These are phyloP conservation scores for Chymomyza procnemis DNA, from an alignment of 2,888 invertebrate species.

Conservation along the genomic window DNA sequence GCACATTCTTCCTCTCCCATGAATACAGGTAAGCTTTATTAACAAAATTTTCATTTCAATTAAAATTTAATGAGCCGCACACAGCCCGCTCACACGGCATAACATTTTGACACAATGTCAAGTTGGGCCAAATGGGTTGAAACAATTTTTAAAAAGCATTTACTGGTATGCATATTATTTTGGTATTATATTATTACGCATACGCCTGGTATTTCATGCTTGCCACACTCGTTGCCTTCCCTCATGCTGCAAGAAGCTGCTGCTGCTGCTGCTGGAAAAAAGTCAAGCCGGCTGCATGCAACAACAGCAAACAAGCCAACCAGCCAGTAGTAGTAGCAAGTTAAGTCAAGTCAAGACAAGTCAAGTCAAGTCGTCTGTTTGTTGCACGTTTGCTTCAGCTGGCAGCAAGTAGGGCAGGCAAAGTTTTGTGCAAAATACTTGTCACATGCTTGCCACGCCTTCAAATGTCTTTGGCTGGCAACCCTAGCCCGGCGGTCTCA, in stretches of 20 bases:
- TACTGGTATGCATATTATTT: constrained; percentile 41
- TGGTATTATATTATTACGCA: constrained; percentile 55
- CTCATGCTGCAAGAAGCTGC: not conserved
- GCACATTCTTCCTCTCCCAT: constrained; percentile 96
- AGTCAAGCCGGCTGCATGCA: not conserved
- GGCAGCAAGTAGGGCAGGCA: constrained; percentile 36
- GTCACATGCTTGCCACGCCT: constrained; percentile 65
- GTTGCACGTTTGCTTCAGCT: constrained; percentile 25
- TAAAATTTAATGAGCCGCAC: not conserved
- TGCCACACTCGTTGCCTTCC: not conserved
- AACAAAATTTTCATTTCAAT: not conserved
- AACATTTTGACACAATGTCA: not conserved
- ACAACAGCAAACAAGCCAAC: not conserved
- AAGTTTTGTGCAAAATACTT: constrained; percentile 69
- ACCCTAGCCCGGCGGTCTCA: constrained; percentile 29
- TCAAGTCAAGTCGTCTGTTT: constrained; percentile 40
- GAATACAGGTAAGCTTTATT: constrained; percentile 83
- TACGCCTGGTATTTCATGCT: constrained; percentile 32
- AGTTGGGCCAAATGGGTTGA: not conserved
- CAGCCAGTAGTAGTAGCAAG: no score
- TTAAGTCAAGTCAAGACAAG: constrained; percentile 8
- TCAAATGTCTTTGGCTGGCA: constrained; percentile 12
- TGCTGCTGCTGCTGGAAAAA: not conserved
- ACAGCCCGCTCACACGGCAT: not conserved
- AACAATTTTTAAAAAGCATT: constrained; percentile 4